Evolutionary conservation across 2,113 vertebrate species (phyloP).

Genomic region (Triplophysa siluroides): DNA sequence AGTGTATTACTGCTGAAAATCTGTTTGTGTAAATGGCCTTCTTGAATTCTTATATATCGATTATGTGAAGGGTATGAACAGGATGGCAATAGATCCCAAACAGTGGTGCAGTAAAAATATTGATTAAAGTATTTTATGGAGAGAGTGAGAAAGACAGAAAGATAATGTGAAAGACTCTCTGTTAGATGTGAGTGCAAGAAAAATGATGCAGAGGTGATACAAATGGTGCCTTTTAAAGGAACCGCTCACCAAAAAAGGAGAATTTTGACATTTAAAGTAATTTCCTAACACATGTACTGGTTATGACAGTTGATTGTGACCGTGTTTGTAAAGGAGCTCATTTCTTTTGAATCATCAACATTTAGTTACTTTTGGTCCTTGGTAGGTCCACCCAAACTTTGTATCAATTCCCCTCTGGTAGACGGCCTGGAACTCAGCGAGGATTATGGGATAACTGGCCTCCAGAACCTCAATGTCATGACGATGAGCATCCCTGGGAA

Average conservation of each 20-base stretch:
- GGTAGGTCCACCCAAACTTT: conserved; percentile 77
- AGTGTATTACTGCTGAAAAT: background rate
- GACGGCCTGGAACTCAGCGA: conserved; percentile 81
- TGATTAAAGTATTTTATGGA: conserved; percentile 32
- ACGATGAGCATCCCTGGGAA: conserved; percentile 84
- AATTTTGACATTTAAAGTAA: background rate
- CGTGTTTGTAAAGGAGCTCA: no score
- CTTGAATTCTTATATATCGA: background rate
- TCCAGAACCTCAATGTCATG: conserved; percentile 87
- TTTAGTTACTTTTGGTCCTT: conserved; percentile 73
- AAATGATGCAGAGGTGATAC: background rate
- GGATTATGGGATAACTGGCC: conserved; percentile 77
- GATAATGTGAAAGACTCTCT: background rate
- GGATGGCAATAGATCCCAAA: conserved; percentile 4
- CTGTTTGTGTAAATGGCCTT: background rate
- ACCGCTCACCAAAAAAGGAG: background rate
- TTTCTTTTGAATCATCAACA: background rate
- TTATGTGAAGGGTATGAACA: conserved; percentile 3
- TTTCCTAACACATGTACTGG: no score
- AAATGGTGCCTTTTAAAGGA: background rate
- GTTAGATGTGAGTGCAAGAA: background rate
- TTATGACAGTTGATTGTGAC: no score
- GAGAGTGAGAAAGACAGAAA: background rate
- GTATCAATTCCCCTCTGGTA: conserved; percentile 74
- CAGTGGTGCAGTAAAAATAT: conserved; percentile 44